A percentile compares a stretch with the other conserved stretches of the same genome.
phyloP scores from a whole-genome alignment of 1,140 invertebrate genomes.

The Hestina assimilis region DNA sequence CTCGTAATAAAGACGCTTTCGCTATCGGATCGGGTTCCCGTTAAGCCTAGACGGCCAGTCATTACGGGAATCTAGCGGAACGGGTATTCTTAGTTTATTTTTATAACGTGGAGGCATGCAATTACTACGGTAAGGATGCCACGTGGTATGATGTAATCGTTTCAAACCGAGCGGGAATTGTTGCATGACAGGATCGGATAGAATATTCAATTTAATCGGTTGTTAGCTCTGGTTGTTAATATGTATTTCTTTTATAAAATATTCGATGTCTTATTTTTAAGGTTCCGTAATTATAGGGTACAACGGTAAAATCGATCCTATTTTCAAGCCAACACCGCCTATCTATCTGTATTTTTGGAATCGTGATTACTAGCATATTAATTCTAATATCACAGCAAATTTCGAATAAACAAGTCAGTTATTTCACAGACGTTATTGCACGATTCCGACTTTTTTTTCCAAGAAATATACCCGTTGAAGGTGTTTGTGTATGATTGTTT shows the following conservation, averaged over 20 bases:
- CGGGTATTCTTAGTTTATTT: conserved; percentile 60
- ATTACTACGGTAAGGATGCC: conserved; percentile 54
- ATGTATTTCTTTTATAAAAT: neutral
- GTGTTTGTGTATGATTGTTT: too few species aligned
- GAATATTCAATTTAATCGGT: conserved; percentile 5
- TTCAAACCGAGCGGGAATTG: conserved; percentile 15
- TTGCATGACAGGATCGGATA: neutral
- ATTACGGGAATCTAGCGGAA: conserved; percentile 64
- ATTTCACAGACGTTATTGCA: too few species aligned
- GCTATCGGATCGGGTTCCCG: conserved; percentile 21
- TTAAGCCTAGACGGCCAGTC: conserved; percentile 43
- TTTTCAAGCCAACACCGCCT: too few species aligned
- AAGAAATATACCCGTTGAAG: too few species aligned
- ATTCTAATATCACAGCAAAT: too few species aligned
- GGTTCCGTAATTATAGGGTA: too few species aligned
- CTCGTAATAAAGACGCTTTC: conserved; percentile 16
- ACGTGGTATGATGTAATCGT: conserved; percentile 45
- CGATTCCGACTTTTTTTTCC: too few species aligned
- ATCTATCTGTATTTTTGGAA: too few species aligned
- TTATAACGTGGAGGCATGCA: conserved; percentile 44
- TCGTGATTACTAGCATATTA: too few species aligned
- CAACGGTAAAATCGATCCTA: too few species aligned
- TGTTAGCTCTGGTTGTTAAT: neutral
- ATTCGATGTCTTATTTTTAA: too few species aligned
- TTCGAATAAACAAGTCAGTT: too few species aligned